Evolutionary conservation across 2,888 invertebrate species (phyloP).

Genomic region (Dryococelus australis): DNA sequence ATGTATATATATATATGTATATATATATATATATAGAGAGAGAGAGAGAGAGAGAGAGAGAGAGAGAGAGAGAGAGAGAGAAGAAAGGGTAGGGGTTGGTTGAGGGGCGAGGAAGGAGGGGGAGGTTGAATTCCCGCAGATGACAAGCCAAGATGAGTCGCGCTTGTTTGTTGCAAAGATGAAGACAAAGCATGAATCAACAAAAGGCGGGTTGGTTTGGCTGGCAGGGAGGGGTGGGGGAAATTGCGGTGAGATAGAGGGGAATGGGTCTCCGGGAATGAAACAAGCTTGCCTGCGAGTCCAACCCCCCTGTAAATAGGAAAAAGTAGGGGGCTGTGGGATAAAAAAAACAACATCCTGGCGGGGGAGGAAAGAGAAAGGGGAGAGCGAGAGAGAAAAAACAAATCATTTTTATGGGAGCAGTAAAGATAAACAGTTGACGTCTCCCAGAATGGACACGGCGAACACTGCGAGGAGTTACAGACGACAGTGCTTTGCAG

Average conservation of each 20-base stretch:
- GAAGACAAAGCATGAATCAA: slow-evolving; percentile 39
- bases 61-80: too few species aligned
- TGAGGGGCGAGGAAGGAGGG: background rate
- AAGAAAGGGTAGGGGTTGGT: too few species aligned
- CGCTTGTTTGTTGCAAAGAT: slow-evolving; percentile 28
- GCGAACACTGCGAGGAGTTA: background rate
- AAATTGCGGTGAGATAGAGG: background rate
- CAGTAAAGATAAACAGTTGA: slow-evolving; percentile 43
- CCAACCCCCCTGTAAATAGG: background rate
- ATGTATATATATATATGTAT: too few species aligned
- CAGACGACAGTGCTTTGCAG: background rate
- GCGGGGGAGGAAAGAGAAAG: background rate
- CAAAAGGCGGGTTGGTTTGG: background rate
- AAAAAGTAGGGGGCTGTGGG: background rate
- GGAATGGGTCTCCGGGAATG: background rate
- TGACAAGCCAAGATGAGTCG: slow-evolving; percentile 11
- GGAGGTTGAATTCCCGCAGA: background rate
- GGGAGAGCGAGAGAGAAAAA: slow-evolving; percentile 28
- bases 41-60: too few species aligned
- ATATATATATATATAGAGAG: too few species aligned
- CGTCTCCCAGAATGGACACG: slow-evolving; percentile 37
- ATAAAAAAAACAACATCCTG: background rate
- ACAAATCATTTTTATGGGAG: slow-evolving; percentile 43
- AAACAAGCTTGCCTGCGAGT: slow-evolving; percentile 3
- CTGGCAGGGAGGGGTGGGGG: background rate